Evolutionary conservation across 2,113 vertebrate species (phyloP), one percentile per base, ranked within the genome.

Genomic region (Rhynchomys soricoides): DNA sequence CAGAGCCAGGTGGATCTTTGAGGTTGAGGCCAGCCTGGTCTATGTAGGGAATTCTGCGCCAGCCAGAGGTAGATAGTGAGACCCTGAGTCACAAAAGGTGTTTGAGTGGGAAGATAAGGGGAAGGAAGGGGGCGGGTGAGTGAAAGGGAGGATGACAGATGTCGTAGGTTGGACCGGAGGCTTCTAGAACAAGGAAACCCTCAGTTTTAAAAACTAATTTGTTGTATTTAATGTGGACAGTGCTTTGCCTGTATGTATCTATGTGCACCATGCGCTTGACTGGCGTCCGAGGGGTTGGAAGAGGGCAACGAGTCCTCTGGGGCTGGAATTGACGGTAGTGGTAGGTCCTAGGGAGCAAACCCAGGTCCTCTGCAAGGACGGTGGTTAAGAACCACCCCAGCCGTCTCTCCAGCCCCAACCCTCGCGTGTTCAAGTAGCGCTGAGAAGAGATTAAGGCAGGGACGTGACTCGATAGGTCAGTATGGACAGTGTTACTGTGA

Each of bases 161-260:
- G 52, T 48, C 37, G 31, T n/a, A 95, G n/a, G 8, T 87, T 77
- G 77, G 62, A 74, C 62, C 89, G 50, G 74, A 90, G 62, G 71
- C 88, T 93, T 95, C 79, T 86, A 55, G 75, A 88, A 86, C 86
- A 62, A 96, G 86, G 66, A 86, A 86, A 4, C 55, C 17, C 10
- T 94, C 16, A 45, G 0, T 26, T 83, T 83, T 43, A 45, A 62
- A 64, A 64, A 82, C 26, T 57, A 24, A 59, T 83, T 43, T 57
- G 13, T 13, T 57, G 16, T 83, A 82, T 59, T 93, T 92, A 15
- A 92, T 17, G n/a, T 93, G 62, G 21, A 31, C 7, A 83, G 24
- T 62, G 55, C 29, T 83, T 83, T 83, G n/a, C n/a, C n/a, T 83
- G 7, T 7, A 4, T 83, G 57, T 43, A 31, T 31, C 43, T 43